These are phyloP conservation scores for Panagrolaimus sp. DNA, from an alignment of 1,140 invertebrate genomes.

Conservation along the genomic window DNA sequence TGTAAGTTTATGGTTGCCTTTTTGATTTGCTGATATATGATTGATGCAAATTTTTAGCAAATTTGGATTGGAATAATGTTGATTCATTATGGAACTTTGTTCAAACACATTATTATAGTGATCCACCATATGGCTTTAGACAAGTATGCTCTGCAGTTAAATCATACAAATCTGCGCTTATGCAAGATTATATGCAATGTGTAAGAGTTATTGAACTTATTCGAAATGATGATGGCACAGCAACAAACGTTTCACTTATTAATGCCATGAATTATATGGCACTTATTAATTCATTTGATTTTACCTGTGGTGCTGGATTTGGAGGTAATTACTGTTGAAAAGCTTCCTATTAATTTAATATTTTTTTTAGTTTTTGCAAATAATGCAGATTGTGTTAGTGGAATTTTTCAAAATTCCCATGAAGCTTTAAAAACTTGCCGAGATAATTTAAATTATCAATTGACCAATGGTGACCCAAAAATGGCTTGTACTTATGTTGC, in stretches of 20 bases:
- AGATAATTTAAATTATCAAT: conserved; percentile 8
- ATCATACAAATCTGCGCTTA: not conserved
- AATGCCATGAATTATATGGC: conserved; percentile 1
- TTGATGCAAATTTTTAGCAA: not conserved
- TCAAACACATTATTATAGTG: not conserved
- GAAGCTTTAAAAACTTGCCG: not conserved
- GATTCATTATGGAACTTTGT: not conserved
- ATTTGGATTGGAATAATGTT: conserved; percentile 6
- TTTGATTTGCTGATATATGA: not conserved
- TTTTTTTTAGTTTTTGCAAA: not conserved
- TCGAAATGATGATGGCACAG: conserved; percentile 10
- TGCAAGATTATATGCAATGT: not conserved
- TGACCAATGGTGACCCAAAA: not conserved
- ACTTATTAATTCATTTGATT: conserved; percentile 14
- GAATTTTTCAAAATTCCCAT: not conserved
- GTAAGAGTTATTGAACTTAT: conserved; percentile 5
- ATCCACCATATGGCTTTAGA: conserved; percentile 4
- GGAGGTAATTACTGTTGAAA: not conserved
- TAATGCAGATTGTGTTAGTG: not conserved
- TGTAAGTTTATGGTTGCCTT: not conserved
- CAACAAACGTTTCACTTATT: not conserved
- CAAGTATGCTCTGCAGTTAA: not conserved
- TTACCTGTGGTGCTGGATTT: conserved; percentile 16
- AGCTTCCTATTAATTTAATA: not conserved
- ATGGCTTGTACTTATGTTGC: not conserved